Conservation (phyloP, 2,113 vertebrate species). For the Alexandromys fortis region DNA sequence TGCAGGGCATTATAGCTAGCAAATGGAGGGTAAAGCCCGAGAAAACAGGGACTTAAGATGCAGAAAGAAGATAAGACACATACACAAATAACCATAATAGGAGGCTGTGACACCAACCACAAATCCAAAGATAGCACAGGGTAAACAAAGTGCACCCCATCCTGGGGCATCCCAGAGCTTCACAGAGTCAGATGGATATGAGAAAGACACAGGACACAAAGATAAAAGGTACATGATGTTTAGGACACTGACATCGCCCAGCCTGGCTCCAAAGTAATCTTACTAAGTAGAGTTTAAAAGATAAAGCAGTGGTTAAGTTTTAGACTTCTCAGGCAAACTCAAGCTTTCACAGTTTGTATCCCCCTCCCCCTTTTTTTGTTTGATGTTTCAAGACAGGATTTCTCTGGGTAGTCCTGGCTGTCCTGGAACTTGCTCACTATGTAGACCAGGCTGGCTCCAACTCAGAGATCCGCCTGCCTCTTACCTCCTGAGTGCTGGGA, state of each 20-base stretch:
- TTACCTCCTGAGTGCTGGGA: background rate
- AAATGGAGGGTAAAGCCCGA: slow-evolving; percentile 13
- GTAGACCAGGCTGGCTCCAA: background rate
- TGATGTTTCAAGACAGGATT: background rate
- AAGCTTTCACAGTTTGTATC: background rate
- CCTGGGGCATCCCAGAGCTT: background rate
- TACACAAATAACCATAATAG: background rate
- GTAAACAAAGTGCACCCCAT: background rate
- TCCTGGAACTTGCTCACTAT: background rate
- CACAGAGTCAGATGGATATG: background rate
- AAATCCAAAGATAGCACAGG: background rate
- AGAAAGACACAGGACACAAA: background rate
- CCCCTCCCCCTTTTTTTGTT: background rate
- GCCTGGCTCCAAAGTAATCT: background rate
- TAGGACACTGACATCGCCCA: background rate
- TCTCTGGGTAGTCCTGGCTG: background rate
- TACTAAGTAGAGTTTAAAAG: background rate
- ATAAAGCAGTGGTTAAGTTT: background rate
- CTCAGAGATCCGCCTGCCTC: background rate
- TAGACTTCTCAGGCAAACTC: background rate
- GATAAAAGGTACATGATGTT: background rate
- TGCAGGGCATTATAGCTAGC: background rate
- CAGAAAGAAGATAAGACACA: slow-evolving; percentile 12
- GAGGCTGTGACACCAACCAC: background rate
- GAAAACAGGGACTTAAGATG: slow-evolving; percentile 35